A percentile compares a stretch with the other conserved stretches of the same genome.
These are phyloP conservation scores for Dermochelys coriacea DNA, from an alignment of 2,797 vertebrate genomes.

Conservation along the genomic window DNA sequence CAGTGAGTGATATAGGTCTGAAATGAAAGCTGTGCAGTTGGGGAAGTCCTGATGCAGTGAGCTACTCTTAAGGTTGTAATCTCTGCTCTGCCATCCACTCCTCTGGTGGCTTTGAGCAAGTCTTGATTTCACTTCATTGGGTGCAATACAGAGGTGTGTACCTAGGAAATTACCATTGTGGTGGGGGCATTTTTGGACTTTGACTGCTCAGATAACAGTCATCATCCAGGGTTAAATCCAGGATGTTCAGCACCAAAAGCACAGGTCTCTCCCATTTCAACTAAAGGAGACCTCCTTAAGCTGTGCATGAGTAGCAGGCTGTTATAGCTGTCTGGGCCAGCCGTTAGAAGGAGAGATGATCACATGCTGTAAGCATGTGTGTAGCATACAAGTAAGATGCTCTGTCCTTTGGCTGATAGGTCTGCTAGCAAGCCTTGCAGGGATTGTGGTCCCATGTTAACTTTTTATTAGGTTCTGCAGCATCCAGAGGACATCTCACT, in stretches of 20 bases:
- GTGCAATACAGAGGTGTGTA: not conserved
- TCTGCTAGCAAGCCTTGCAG: not conserved
- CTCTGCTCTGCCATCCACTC: not conserved
- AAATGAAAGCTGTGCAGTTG: not conserved
- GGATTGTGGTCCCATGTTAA: accelerated
- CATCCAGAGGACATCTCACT: not conserved
- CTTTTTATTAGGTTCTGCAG: not conserved
- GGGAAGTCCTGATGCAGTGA: not conserved
- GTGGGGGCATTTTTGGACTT: not conserved
- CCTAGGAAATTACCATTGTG: not conserved
- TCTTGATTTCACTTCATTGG: not conserved
- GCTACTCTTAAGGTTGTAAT: not conserved
- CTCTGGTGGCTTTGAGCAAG: not conserved
- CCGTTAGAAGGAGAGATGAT: not conserved
- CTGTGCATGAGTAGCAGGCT: not conserved
- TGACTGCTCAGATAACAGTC: not conserved
- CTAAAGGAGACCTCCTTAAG: not conserved
- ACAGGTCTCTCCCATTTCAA: not conserved
- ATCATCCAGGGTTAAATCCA: not conserved
- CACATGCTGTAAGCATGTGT: accelerated
- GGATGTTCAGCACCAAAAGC: not conserved
- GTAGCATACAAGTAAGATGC: not conserved
- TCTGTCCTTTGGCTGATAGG: not conserved
- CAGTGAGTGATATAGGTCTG: not conserved
- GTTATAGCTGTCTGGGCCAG: not conserved